Base-by-base conservation (phyloP, 2,888 invertebrate genomes). In the Oegoconia quadripuncta region DNA sequence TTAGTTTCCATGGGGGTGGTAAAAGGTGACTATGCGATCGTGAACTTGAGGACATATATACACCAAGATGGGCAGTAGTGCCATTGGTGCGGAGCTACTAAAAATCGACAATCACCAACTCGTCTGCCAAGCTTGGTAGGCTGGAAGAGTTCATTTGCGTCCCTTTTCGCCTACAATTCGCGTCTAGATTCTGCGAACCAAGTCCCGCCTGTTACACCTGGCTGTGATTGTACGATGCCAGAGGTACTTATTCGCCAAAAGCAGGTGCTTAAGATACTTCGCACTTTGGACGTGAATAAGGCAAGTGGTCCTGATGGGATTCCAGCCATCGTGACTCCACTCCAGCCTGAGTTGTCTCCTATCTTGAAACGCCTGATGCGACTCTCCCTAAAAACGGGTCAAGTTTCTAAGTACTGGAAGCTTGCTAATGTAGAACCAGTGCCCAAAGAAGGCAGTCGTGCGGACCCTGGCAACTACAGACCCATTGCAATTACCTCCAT, bases 311-410 rank as follows among this genome's bases (percentile, higher is more conserved):
- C n/a, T n/a, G n/a, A 20, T 20, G 20, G 20, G 6, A 20, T 20
- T 8, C 47, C 49, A 46, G 39, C 53, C 45, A 58, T 52, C 48
- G 48, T n/a, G n/a, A n/a, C n/a, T n/a, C n/a, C n/a, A n/a, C n/a
- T n/a, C n/a, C n/a, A n/a, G n/a, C n/a, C n/a, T n/a, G n/a, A n/a
- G n/a, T n/a, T n/a, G n/a, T n/a, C n/a, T n/a, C n/a, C n/a, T n/a
- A n/a, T 26, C 14, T 31, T 35, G 14, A 37, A 20, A 26, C 38
- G 37, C 32, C 8, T 31, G 34, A 39, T 6, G 5, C 4, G 8
- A 20, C 20, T 20, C 8, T 20, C 20, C 20, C 20, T 8, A 8
- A 20, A n/a, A n/a, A n/a, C n/a, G n/a, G n/a, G n/a, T n/a, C n/a
- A n/a, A n/a, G n/a, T n/a, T n/a, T n/a, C n/a, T n/a, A n/a, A n/a